phyloP scores from a whole-genome alignment of 2,888 invertebrate species.

The Acronicta alni region DNA sequence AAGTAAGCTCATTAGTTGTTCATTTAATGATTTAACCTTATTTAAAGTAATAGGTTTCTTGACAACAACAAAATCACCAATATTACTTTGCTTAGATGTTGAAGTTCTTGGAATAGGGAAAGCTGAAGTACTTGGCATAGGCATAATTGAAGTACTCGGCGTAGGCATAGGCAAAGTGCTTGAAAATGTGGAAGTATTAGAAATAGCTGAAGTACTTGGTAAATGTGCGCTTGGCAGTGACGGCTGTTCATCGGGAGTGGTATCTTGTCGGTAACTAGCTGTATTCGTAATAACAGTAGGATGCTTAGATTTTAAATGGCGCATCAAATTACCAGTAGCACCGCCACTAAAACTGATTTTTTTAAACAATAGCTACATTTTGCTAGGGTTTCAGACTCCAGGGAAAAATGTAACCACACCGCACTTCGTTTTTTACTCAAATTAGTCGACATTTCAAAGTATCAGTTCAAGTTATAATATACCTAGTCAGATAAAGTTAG shows the following conservation, averaged over 20 bases:
- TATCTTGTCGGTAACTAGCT: constrained; percentile 1
- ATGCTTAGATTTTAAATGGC: constrained; percentile 1
- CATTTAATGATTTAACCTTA: background rate
- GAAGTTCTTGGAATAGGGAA: background rate
- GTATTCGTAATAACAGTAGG: background rate
- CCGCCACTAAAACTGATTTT: too few species aligned
- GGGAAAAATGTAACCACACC: too few species aligned
- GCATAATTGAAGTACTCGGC: background rate
- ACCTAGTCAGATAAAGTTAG: too few species aligned
- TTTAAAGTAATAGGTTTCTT: background rate
- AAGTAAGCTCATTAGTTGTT: background rate
- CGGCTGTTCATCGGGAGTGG: background rate
- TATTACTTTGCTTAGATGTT: constrained; percentile 2
- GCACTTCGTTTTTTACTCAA: too few species aligned
- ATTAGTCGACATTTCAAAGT: too few species aligned
- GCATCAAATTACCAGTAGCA: too few species aligned
- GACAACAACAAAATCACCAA: background rate
- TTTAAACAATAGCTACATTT: too few species aligned
- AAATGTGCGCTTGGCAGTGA: background rate
- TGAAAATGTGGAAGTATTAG: background rate
- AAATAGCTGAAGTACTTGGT: background rate
- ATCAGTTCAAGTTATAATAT: too few species aligned
- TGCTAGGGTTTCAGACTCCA: too few species aligned
- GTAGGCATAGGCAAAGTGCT: background rate
- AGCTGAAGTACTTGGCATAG: background rate